Percentiles rank a stretch among this genome's conserved stretches.
Conservation (phyloP, 2,888 invertebrate genomes). For the Calliopum simillimum region DNA sequence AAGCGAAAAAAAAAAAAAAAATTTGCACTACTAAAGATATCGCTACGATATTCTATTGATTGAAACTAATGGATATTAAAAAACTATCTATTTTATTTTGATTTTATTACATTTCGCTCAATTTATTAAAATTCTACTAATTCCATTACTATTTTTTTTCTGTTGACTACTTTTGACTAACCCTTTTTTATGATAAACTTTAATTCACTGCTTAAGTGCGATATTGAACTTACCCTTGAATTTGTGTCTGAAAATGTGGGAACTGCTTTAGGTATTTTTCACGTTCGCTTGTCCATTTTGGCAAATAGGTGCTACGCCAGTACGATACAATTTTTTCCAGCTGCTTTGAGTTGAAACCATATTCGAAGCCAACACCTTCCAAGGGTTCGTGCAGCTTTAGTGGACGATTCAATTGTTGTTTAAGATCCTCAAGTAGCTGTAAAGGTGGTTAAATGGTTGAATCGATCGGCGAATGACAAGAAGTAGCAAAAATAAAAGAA, state of each 20-base stretch:
- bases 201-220: not conserved
- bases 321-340: slow-evolving; percentile 77
- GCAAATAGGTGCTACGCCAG: slow-evolving; percentile 82
- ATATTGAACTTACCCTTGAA: slow-evolving; percentile 71
- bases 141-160: no score
- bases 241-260: slow-evolving; percentile 80
- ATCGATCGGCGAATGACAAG: not conserved
- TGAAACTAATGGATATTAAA: no score
- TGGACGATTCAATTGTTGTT: slow-evolving; percentile 71
- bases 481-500: slow-evolving; percentile 4
- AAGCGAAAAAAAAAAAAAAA: no score
- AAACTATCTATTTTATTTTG: no score
- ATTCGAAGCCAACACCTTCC: slow-evolving; percentile 78
- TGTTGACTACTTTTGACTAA: no score
- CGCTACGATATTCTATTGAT: no score
- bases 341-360: slow-evolving; percentile 82
- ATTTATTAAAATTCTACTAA: no score
- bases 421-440: slow-evolving; percentile 72
- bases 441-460: no score
- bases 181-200: not conserved
- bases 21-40: not conserved
- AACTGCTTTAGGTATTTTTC: slow-evolving; percentile 79
- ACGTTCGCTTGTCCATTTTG: slow-evolving; percentile 73
- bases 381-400: slow-evolving; percentile 71
- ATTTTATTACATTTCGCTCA: no score